Conservation (phyloP, 2,113 vertebrate genomes). For the Spea bombifrons region DNA sequence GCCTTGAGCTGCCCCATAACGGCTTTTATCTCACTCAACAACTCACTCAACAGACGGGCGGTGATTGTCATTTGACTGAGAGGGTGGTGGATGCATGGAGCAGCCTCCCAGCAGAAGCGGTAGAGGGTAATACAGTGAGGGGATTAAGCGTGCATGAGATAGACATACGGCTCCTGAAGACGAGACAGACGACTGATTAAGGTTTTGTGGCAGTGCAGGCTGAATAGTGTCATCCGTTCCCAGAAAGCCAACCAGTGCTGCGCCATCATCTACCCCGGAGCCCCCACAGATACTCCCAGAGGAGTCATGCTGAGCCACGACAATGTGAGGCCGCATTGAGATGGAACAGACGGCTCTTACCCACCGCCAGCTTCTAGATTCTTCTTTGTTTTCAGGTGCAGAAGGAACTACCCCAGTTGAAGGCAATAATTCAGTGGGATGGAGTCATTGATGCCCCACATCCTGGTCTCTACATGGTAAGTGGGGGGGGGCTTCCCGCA, state of each 20-base stretch:
- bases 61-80: too few species aligned
- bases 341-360: not conserved
- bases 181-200: too few species aligned
- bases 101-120: too few species aligned
- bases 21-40: too few species aligned
- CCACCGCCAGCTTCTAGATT: not conserved
- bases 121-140: too few species aligned
- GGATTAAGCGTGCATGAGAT: too few species aligned
- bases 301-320: slow-evolving; percentile 79
- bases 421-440: slow-evolving; percentile 38
- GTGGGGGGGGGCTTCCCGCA: not conserved
- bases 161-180: too few species aligned
- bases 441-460: not conserved
- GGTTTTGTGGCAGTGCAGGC: slow-evolving; percentile 12
- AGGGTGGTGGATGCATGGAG: too few species aligned
- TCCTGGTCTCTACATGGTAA: slow-evolving; percentile 25
- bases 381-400: not conserved
- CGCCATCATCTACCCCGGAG: slow-evolving; percentile 71
- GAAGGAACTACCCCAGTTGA: not conserved
- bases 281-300: slow-evolving; percentile 70
- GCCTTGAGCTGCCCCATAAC: too few species aligned
- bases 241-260: slow-evolving; percentile 74
- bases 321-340: slow-evolving; percentile 64
- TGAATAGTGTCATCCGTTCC: slow-evolving; percentile 61
- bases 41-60: too few species aligned